Conservation (phyloP, 2,888 invertebrate species). For the Yponomeuta malinellus region DNA sequence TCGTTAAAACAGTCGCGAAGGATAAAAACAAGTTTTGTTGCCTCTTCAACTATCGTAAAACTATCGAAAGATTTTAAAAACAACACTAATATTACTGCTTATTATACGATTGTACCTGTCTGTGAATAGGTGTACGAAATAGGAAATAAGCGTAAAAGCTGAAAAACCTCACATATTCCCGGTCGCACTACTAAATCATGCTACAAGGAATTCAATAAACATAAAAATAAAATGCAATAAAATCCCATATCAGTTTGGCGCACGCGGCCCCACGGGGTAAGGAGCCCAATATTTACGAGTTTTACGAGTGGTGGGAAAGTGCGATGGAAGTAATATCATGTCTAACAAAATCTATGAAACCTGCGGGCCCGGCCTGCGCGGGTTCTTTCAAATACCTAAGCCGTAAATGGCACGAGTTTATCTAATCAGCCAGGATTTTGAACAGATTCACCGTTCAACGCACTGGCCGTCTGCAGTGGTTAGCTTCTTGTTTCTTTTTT, state of each 20-base stretch:
- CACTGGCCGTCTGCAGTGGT: too few species aligned
- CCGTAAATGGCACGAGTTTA: neutral
- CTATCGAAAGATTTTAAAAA: too few species aligned
- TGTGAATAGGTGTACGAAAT: neutral
- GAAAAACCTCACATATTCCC: neutral
- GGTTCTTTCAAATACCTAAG: neutral
- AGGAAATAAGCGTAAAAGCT: neutral
- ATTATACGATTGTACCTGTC: too few species aligned
- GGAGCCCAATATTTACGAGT: conserved; percentile 8
- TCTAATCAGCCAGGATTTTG: too few species aligned
- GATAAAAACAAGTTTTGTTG: too few species aligned
- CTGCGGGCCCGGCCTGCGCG: neutral
- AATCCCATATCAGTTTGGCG: conserved; percentile 7
- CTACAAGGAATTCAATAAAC: conserved; percentile 24
- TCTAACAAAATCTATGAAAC: neutral
- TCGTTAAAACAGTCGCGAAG: too few species aligned
- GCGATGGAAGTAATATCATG: neutral
- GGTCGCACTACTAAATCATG: neutral
- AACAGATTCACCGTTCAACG: too few species aligned
- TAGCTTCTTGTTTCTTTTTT: too few species aligned
- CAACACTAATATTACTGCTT: too few species aligned
- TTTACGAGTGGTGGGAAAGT: neutral
- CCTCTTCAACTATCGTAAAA: too few species aligned
- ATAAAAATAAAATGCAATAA: conserved; percentile 12
- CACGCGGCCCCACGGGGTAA: conserved; percentile 1